Conservation (phyloP, 1,140 invertebrate genomes). For the Danaus melanippus region DNA sequence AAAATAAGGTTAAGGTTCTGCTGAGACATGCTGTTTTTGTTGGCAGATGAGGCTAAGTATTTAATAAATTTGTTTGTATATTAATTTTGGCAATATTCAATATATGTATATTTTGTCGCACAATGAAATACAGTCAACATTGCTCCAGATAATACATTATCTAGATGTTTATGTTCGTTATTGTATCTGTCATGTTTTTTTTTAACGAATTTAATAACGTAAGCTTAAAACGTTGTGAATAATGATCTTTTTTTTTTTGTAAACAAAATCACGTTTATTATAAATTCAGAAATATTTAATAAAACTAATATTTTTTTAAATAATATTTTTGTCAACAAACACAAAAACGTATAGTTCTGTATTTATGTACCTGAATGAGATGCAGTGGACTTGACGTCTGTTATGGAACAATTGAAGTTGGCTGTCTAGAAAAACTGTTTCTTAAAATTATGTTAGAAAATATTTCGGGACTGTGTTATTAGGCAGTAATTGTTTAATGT, state of each 20-base stretch:
- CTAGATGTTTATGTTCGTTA: slow-evolving; percentile 51
- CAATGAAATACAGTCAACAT: slow-evolving; percentile 31
- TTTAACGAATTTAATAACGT: slow-evolving; percentile 17
- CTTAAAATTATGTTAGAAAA: slow-evolving; percentile 42
- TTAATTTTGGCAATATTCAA: slow-evolving; percentile 18
- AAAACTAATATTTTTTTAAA: slow-evolving; percentile 19
- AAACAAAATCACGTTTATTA: not conserved
- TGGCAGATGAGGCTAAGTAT: slow-evolving; percentile 31
- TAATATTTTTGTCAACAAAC: slow-evolving; percentile 17
- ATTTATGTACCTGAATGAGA: slow-evolving; percentile 54
- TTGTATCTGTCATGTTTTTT: slow-evolving; percentile 8
- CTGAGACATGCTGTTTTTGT: slow-evolving; percentile 12
- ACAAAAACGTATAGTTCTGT: slow-evolving; percentile 28
- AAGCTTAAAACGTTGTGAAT: slow-evolving; percentile 11
- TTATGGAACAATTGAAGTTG: slow-evolving; percentile 2
- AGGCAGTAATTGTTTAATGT: slow-evolving; percentile 59
- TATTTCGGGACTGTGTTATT: slow-evolving; percentile 66
- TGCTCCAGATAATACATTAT: slow-evolving; percentile 50
- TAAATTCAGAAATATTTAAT: slow-evolving; percentile 5
- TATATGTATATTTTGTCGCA: slow-evolving; percentile 15
- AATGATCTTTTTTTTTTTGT: too few species aligned
- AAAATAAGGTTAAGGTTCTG: slow-evolving; percentile 25
- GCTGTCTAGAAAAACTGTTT: slow-evolving; percentile 7
- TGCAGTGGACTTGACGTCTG: slow-evolving; percentile 1
- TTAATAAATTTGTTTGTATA: slow-evolving; percentile 18